phyloP scores from a whole-genome alignment of 2,113 vertebrate genomes.

The Triplophysa rosa region DNA sequence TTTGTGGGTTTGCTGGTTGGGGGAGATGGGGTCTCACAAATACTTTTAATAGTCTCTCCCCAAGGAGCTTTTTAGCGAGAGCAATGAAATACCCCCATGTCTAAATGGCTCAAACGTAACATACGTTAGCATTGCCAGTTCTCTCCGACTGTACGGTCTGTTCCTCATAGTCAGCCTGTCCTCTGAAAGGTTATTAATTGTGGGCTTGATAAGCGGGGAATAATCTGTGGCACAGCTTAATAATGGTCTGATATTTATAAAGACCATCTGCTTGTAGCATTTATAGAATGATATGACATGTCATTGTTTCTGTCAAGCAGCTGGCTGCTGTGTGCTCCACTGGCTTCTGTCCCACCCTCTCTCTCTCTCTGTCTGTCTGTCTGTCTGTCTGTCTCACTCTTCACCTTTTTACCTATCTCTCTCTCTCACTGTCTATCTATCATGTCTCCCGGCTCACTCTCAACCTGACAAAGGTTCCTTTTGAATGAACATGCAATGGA shows the following conservation, averaged over 20 bases:
- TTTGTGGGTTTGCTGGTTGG: background rate
- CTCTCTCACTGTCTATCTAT: slow-evolving; percentile 18
- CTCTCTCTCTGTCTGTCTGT: slow-evolving; percentile 27
- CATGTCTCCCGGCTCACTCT: background rate
- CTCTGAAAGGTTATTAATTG: slow-evolving; percentile 55
- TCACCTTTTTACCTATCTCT: slow-evolving; percentile 56
- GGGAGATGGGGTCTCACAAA: slow-evolving; percentile 30
- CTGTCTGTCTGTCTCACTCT: slow-evolving; percentile 45
- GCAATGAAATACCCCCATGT: slow-evolving; percentile 54
- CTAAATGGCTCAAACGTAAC: slow-evolving; percentile 52
- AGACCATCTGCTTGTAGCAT: slow-evolving; percentile 72
- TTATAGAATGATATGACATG: slow-evolving; percentile 78
- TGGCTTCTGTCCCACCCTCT: slow-evolving; percentile 65
- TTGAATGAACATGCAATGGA: slow-evolving; percentile 40
- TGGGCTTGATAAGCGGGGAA: slow-evolving; percentile 59
- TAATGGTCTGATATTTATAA: slow-evolving; percentile 70
- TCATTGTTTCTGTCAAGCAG: slow-evolving; percentile 76
- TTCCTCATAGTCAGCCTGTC: slow-evolving; percentile 35
- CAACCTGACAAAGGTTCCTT: slow-evolving; percentile 34
- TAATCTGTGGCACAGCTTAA: slow-evolving; percentile 64
- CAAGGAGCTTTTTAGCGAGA: slow-evolving; percentile 13
- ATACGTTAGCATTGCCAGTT: slow-evolving; percentile 45
- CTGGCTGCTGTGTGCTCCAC: slow-evolving; percentile 71
- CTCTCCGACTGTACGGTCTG: slow-evolving; percentile 30
- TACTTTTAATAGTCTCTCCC: slow-evolving; percentile 50